Conservation (phyloP, 2,797 vertebrate species). For the Psittacula echo region DNA sequence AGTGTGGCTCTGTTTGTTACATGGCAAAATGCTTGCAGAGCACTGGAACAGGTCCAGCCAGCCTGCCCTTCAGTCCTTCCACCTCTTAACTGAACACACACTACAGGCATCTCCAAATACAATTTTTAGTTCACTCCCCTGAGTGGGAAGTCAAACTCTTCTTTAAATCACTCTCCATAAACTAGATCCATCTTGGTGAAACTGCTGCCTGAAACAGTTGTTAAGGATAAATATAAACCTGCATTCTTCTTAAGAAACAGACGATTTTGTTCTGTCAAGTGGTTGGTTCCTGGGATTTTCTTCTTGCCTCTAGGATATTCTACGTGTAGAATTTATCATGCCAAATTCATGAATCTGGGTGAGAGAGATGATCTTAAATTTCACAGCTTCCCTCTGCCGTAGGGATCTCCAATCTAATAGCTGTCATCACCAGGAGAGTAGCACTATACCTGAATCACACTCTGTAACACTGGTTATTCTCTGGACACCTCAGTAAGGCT, state of each 20-base stretch:
- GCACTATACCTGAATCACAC: slow-evolving; percentile 34
- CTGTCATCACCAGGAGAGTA: slow-evolving; percentile 17
- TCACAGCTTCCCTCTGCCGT: slow-evolving; percentile 21
- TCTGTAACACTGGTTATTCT: slow-evolving; percentile 31
- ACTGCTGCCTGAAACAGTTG: not conserved
- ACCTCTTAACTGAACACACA: not conserved
- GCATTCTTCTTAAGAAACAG: not conserved
- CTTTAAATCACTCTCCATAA: slow-evolving; percentile 12
- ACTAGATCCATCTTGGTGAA: not conserved
- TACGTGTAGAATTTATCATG: slow-evolving; percentile 37
- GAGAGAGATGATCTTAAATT: slow-evolving; percentile 18
- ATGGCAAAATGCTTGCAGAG: not conserved
- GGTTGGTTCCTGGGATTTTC: slow-evolving; percentile 32
- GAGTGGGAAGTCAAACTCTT: slow-evolving; percentile 25
- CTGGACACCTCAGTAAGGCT: slow-evolving; percentile 69
- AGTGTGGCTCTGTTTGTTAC: not conserved
- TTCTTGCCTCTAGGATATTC: slow-evolving; percentile 35
- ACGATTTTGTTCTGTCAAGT: not conserved
- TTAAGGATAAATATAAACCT: not conserved
- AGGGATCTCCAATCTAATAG: not conserved
- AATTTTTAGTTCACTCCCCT: not conserved
- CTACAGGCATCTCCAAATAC: not conserved
- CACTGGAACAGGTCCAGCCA: not conserved
- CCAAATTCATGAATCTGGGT: slow-evolving; percentile 19
- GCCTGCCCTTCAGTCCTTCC: not conserved